A percentile compares a stretch with the other conserved stretches of the same genome.
phyloP scores from a whole-genome alignment of 2,113 vertebrate genomes.

The Tachysurus vachellii region DNA sequence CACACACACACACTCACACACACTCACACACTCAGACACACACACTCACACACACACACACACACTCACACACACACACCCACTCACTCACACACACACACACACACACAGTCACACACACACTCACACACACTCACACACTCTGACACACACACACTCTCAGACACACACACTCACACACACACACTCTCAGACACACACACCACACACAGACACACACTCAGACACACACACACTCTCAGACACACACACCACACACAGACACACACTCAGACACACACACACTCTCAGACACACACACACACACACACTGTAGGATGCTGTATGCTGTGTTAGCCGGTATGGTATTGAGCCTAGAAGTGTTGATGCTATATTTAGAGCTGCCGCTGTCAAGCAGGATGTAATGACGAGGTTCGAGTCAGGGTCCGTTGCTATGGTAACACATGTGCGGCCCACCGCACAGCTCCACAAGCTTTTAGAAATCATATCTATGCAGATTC shows the following conservation, averaged over 20 bases:
- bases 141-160: too few species aligned
- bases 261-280: neutral
- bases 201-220: too few species aligned
- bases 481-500: constrained; percentile 28
- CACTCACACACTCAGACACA: neutral
- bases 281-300: neutral
- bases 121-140: too few species aligned
- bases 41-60: constrained; percentile 8
- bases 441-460: constrained; percentile 27
- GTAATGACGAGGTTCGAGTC: constrained; percentile 47
- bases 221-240: neutral
- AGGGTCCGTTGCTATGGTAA: constrained; percentile 52
- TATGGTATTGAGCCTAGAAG: constrained; percentile 31
- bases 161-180: too few species aligned
- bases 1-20: neutral
- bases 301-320: constrained; percentile 7
- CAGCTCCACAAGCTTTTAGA: neutral
- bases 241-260: neutral
- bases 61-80: neutral
- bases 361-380: constrained; percentile 50
- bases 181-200: neutral
- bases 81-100: too few species aligned
- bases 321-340: constrained; percentile 20
- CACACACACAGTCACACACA: too few species aligned
- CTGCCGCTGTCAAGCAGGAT: constrained; percentile 43